These are phyloP conservation scores for Dromas ardeola DNA, from an alignment of 2,113 vertebrate genomes.

Conservation along the genomic window DNA sequence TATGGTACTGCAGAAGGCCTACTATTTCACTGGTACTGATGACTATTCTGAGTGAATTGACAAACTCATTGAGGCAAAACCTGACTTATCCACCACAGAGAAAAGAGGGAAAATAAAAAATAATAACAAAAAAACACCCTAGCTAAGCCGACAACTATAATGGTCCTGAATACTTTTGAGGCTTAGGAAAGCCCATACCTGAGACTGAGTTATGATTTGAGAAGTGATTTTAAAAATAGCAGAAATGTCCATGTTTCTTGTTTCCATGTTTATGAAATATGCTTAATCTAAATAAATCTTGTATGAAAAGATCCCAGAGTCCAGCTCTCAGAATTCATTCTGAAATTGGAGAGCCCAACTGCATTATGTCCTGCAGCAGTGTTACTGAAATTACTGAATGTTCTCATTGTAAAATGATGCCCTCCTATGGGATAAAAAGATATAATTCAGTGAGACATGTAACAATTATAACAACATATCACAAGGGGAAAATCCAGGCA, in stretches of 20 bases:
- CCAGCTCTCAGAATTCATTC: background rate
- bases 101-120: background rate
- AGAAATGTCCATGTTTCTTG: background rate
- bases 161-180: background rate
- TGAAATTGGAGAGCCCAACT: background rate
- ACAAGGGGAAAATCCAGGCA: background rate
- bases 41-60: background rate
- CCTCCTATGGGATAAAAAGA: constrained; percentile 10
- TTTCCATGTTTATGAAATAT: background rate
- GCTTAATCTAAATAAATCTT: background rate
- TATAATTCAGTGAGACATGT: background rate
- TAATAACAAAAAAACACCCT: background rate
- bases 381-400: background rate
- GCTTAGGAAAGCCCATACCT: background rate
- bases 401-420: background rate
- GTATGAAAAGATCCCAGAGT: background rate
- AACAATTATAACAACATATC: background rate
- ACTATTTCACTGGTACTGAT: background rate
- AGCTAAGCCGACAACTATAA: background rate
- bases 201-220: background rate
- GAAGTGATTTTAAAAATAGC: background rate
- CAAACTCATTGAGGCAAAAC: background rate
- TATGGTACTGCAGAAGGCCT: background rate
- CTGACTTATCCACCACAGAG: background rate
- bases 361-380: background rate